phyloP scores from a whole-genome alignment of 2,797 vertebrate genomes.

The Pteropus rufus region DNA sequence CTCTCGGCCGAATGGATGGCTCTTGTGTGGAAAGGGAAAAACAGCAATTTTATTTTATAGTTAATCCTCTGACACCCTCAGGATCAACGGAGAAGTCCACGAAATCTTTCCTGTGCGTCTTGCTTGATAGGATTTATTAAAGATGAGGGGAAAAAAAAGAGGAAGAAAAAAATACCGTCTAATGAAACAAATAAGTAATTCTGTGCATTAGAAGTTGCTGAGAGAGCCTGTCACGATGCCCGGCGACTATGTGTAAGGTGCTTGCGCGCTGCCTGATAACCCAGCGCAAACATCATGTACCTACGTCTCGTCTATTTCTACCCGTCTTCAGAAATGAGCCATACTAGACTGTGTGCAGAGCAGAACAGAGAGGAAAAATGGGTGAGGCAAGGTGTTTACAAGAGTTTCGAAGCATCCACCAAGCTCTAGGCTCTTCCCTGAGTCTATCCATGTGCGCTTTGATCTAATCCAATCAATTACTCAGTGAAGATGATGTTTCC shows the following conservation, averaged over 20 bases:
- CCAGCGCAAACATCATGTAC: constrained; percentile 29
- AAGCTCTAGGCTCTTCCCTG: background rate
- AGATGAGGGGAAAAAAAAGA: constrained; percentile 48
- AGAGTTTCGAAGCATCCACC: background rate
- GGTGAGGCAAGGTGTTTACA: background rate
- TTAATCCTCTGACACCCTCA: constrained; percentile 71
- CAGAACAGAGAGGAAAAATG: background rate
- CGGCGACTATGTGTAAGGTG: constrained; percentile 72
- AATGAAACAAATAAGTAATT: constrained; percentile 8
- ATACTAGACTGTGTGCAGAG: background rate
- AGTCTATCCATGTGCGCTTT: accelerated
- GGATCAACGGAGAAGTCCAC: constrained; percentile 20
- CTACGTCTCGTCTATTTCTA: constrained; percentile 9
- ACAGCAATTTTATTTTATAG: constrained; percentile 66
- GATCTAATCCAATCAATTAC: background rate
- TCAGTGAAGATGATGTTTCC: background rate
- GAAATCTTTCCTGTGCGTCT: constrained; percentile 69
- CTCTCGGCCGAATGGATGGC: constrained; percentile 75
- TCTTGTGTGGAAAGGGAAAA: constrained; percentile 73
- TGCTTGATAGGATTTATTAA: constrained; percentile 69
- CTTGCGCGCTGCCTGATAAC: constrained; percentile 56
- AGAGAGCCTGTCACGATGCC: constrained; percentile 39
- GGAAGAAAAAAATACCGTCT: constrained; percentile 44
- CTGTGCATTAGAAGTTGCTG: background rate
- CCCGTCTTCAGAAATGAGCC: constrained; percentile 49